These are phyloP conservation scores for Apamea crenata DNA, from an alignment of 2,888 invertebrate species.

Conservation along the genomic window DNA sequence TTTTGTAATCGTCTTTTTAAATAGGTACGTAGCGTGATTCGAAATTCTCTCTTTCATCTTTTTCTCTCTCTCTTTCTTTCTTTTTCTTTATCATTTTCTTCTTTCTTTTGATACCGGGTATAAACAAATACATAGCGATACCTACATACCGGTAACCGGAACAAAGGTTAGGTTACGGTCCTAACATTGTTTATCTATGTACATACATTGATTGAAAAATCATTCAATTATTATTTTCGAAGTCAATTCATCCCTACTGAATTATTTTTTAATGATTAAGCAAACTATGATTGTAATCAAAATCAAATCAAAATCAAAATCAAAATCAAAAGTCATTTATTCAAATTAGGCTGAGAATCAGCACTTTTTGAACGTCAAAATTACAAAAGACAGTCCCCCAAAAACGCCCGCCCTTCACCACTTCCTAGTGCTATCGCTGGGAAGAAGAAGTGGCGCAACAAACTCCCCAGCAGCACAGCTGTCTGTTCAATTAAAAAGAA, in stretches of 20 bases:
- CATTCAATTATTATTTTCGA: background rate
- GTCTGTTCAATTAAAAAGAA: no score
- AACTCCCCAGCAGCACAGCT: no score
- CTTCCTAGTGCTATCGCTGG: no score
- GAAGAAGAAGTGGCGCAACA: no score
- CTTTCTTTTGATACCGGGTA: background rate
- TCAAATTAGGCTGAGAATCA: no score
- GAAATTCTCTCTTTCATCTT: background rate
- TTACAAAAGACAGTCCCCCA: no score
- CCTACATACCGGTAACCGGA: background rate
- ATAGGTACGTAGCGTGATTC: background rate
- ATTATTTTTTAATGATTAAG: constrained; percentile 27
- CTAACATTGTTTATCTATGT: background rate
- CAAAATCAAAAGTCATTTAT: no score
- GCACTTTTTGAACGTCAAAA: no score
- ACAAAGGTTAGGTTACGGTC: background rate
- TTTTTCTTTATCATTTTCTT: no score
- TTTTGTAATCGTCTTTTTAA: background rate
- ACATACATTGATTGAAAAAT: constrained; percentile 8
- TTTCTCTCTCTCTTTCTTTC: no score
- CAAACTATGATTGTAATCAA: constrained; percentile 12
- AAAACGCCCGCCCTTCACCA: no score
- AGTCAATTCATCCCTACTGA: background rate
- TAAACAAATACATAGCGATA: background rate
- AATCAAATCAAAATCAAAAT: no score